phyloP scores from a whole-genome alignment of 2,113 vertebrate genomes.

The Colinus virginianus region DNA sequence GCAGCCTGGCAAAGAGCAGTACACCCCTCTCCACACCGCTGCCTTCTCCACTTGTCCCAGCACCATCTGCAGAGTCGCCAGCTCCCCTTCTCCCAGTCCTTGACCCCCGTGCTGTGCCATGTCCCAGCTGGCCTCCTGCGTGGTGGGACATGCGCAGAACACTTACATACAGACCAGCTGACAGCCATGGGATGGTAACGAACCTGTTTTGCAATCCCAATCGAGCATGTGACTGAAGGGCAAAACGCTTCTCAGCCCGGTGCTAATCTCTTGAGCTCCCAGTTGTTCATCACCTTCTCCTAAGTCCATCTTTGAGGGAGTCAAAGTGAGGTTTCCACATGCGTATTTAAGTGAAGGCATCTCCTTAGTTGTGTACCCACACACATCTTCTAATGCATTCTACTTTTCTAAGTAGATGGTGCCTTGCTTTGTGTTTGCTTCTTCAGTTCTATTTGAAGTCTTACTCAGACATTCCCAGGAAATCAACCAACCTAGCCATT shows the following conservation, averaged over 20 bases:
- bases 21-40: background rate
- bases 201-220: background rate
- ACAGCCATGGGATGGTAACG: slow-evolving; percentile 22
- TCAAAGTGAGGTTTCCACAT: background rate
- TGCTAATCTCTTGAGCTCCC: slow-evolving; percentile 49
- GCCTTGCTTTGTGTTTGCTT: background rate
- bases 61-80: accelerated
- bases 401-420: accelerated
- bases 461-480: background rate
- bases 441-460: background rate
- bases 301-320: background rate
- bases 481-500: background rate
- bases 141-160: accelerated
- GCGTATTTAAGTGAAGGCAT: background rate
- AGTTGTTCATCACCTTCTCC: slow-evolving; percentile 1
- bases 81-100: background rate
- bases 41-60: background rate
- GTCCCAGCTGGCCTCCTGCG: background rate
- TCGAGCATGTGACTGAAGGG: background rate
- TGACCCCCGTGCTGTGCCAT: background rate
- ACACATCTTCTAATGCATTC: accelerated
- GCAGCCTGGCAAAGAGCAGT: background rate
- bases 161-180: background rate
- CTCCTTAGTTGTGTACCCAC: accelerated
- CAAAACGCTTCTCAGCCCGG: background rate